Base-by-base conservation (phyloP, 2,888 invertebrate species). In the Autographa pulchrina region DNA sequence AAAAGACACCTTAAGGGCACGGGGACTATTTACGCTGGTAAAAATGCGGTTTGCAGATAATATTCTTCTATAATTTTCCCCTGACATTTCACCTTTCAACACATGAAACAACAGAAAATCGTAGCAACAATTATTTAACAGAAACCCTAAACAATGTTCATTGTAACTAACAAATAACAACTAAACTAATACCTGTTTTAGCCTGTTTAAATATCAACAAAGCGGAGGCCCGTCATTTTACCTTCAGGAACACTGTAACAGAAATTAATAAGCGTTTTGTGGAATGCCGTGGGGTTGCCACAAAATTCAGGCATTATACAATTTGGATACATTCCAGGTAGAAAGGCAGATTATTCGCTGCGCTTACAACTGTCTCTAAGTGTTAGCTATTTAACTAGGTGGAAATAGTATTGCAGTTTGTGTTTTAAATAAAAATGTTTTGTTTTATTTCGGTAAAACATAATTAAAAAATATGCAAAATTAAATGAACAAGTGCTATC, bases 321-420 rank as follows among this genome's bases (percentile, higher is more conserved):
- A 62, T 72, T 85, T 84, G 85, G 85, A 85, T 67, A 67, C 70
- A 75, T 78, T 83, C 87, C 85, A 86, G 68, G 72, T 74, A 65
- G 71, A 56, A 62, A 25, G 35, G 63, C 62, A 64, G 62, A 68
- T 62, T 56, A 62, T 68, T 62, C 48, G 43, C 43, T 18, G 43
- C 20, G 25, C 25, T 56, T 25, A 48, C 48, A n/a, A 48, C n/a
- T n/a, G 48, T 48, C 48, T n/a, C n/a, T 7, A 48, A 48, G 48
- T 48, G 48, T 48, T 48, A 48, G n/a, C 3, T 48, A 38, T 38
- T 38, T 11, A 38, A 38, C 38, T 38, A 38, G 11, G 38, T 38
- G 7, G 11, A 11, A 11, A 11, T 11, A 38, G 1, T 11, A 38
- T 11, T 38, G 38, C 38, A 38, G 38, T 38, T 38, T 38, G 35